Evolutionary conservation across 2,888 invertebrate species (phyloP).

Genomic region (Gisinianus flammeolus): DNA sequence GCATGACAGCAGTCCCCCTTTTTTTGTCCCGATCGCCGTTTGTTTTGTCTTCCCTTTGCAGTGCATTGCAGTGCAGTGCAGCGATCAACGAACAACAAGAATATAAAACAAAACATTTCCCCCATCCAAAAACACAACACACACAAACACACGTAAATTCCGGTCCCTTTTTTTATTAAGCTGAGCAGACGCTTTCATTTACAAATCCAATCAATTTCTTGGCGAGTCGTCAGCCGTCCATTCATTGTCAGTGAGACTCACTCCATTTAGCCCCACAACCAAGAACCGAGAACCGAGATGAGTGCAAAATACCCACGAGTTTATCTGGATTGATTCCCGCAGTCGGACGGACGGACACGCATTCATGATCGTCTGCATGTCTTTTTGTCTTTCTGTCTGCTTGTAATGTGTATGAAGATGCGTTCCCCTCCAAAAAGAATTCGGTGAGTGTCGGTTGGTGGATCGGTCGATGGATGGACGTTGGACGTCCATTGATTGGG

Average conservation of each 20-base stretch:
- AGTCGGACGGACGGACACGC: too few species aligned
- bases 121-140: neutral
- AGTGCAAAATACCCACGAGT: too few species aligned
- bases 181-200: neutral
- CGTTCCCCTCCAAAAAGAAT: too few species aligned
- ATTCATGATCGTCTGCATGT: too few species aligned
- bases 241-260: neutral
- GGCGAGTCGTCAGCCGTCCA: too few species aligned
- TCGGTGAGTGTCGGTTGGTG: too few species aligned
- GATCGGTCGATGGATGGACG: too few species aligned
- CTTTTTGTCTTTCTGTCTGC: neutral
- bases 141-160: neutral
- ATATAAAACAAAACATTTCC: neutral
- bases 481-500: too few species aligned
- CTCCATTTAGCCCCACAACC: too few species aligned
- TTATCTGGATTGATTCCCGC: too few species aligned
- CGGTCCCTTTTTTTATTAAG: neutral
- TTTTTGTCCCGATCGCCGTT: slow-evolving; percentile 29
- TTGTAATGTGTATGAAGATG: neutral
- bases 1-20: slow-evolving; percentile 31
- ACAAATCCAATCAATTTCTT: slow-evolving; percentile 18
- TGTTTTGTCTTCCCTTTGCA: neutral
- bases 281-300: too few species aligned
- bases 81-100: slow-evolving; percentile 3
- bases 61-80: too few species aligned